Base-by-base conservation (phyloP, 2,888 invertebrate genomes). In the Macrophya annulata region DNA sequence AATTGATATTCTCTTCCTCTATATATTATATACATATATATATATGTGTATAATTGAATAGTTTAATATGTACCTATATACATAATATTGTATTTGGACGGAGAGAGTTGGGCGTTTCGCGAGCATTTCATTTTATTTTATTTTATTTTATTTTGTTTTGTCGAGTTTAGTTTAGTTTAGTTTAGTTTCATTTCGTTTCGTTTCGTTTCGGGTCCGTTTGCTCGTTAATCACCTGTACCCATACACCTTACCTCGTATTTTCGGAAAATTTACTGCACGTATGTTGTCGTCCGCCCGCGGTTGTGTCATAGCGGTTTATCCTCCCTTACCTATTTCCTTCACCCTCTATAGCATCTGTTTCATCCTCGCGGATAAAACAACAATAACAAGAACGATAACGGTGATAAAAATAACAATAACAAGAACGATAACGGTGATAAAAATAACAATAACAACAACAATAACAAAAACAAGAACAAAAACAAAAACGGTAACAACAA, bases 191-290 rank as follows among this genome's bases (percentile, higher is more conserved):
- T 31, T 31, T 31, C 1, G 31, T 31, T 31, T 31, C 31, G n/a
- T 55, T 55, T n/a, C 8, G 55, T 72, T 45, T 43, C 25, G 45
- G 21, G 76, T 76, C 62, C 59, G 21, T 62, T 81, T 37, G 81
- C 81, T 81, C 81, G 43, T 81, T 81, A 81, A 81, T 81, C 81
- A 81, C 43, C 62, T 81, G 43, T 62, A 59, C 59, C 48, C 17
- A 59, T n/a, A 21, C 12, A 62, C 25, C 62, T 62, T 62, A 62
- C 43, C n/a, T 17, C 71, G 76, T 48, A 15, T 21, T 21, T 48
- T 76, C 76, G 1, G 9, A 40, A 59, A 81, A 81, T 81, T 81
- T 59, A 81, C 81, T 43, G 59, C 62, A 37, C 43, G 81, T 62
- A 10, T 51, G 40, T 37, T 17, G 40, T 55, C 21, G 74, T 17